Evolutionary conservation across 2,888 invertebrate species (phyloP), one percentile per base, ranked within the genome.

Genomic region (Meiosimyza decipiens): DNA sequence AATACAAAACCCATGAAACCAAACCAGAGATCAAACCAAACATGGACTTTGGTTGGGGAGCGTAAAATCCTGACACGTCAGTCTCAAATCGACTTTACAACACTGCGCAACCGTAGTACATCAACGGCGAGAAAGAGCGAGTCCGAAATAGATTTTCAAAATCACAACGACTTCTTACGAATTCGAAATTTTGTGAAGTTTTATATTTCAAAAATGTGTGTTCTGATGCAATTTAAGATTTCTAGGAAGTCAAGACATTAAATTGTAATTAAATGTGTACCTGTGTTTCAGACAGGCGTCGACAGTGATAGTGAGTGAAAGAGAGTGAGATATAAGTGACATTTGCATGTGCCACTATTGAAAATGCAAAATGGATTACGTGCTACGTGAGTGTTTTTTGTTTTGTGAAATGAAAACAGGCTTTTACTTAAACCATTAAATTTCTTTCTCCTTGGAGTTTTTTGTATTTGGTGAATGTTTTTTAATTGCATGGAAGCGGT

Each of bases 51-150:
- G 54, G 13, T 33, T 9, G 65, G 51, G 49, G 51, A 69, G 72
- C 66, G 57, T 47, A 60, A 28, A 60, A 63, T 70, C 70, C 60
- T 63, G 59, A 60, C 54, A 68, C 71, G 57, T 70, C 70, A 74
- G 74, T 71, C 71, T 71, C 18, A 65, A 65, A 63, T 64, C 65
- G 65, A 71, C 71, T 57, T 55, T 65, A 18, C 51, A 65, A 59
- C 55, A 52, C 22, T 63, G 59, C 52, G 59, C 65, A 59, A 71
- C 15, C 18, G 65, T 40, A n/a, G 50, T 18, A 51, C 52, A 16
- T 15, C 40, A 40, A 62, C 13, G 18, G 28, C 5, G 33, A 60
- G n/a, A n/a, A 6, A 12, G 18, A 15, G 62, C 11, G 12, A 16
- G 40, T 28, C n/a, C 55, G 12, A 28, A 18, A 13, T 13, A 3